Percentiles rank a stretch among this genome's conserved stretches.
Conservation (phyloP, 1,140 invertebrate species). For the Mycetomoellerius zeteki region DNA sequence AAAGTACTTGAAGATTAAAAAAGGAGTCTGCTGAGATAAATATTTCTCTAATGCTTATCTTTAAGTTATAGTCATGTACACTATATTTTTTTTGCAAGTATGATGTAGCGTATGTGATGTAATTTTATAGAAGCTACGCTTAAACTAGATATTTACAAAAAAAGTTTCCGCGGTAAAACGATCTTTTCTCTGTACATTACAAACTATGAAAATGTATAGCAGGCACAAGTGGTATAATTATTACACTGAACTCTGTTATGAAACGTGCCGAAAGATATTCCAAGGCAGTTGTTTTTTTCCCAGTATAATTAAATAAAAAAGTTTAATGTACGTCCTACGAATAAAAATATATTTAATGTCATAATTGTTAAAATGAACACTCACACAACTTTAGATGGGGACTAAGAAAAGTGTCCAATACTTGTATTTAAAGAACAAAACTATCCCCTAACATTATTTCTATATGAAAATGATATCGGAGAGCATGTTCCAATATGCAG, state of each 20-base stretch:
- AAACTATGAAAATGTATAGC: slow-evolving; percentile 48
- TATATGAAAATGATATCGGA: not conserved
- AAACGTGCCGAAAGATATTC: not conserved
- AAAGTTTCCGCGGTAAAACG: not conserved
- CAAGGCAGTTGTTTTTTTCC: not conserved
- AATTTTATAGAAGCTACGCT: slow-evolving; percentile 29
- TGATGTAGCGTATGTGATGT: not conserved
- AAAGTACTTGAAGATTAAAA: not conserved
- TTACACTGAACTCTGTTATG: slow-evolving; percentile 1
- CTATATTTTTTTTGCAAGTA: slow-evolving; percentile 2
- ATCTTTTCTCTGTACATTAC: slow-evolving; percentile 31
- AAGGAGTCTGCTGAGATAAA: not conserved
- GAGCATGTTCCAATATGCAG: not conserved
- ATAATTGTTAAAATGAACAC: not conserved
- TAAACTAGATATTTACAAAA: slow-evolving; percentile 38
- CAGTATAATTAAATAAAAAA: not conserved
- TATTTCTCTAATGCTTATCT: not conserved
- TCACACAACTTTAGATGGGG: not conserved
- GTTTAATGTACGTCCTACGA: not conserved
- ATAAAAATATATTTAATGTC: not conserved
- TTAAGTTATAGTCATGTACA: slow-evolving; percentile 21
- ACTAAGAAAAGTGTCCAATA: not conserved
- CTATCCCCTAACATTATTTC: not conserved
- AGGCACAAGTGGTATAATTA: slow-evolving; percentile 50
- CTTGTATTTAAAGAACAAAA: not conserved